A percentile compares a stretch with the other conserved stretches of the same genome.
Conservation (phyloP, 2,888 invertebrate species). For the Rhagonycha lutea region DNA sequence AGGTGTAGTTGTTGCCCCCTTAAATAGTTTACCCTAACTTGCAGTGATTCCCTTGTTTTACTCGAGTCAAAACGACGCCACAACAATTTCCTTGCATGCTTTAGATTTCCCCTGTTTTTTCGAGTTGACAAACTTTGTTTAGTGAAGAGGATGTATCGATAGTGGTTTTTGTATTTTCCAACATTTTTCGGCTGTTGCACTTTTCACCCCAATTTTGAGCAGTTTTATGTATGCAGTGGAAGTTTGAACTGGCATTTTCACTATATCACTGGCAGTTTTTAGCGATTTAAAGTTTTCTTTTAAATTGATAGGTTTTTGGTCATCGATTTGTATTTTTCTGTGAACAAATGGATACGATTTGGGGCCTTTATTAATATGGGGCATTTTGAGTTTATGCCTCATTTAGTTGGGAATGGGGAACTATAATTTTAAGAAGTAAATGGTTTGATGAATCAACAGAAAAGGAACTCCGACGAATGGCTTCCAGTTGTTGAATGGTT, state of each 20-base stretch:
- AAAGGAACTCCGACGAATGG: neutral
- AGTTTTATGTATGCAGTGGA: neutral
- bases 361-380: neutral
- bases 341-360: neutral
- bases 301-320: neutral
- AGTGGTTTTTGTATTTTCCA: neutral
- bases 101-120: neutral
- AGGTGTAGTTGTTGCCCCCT: neutral
- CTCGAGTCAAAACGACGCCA: neutral
- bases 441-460: neutral
- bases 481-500: neutral
- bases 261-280: neutral
- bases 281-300: neutral
- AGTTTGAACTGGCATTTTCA: neutral
- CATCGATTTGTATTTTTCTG: neutral
- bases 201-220: neutral
- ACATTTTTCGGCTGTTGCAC: neutral
- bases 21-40: neutral
- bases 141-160: neutral
- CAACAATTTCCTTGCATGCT: neutral
- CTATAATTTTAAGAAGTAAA: neutral
- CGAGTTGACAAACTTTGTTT: neutral
- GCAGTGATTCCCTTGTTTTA: neutral
- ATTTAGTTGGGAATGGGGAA: neutral
- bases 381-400: neutral